Evolutionary conservation across 1,140 invertebrate genomes (phyloP), one percentile per base, ranked within the genome.

Genomic region (Formica selysi): DNA sequence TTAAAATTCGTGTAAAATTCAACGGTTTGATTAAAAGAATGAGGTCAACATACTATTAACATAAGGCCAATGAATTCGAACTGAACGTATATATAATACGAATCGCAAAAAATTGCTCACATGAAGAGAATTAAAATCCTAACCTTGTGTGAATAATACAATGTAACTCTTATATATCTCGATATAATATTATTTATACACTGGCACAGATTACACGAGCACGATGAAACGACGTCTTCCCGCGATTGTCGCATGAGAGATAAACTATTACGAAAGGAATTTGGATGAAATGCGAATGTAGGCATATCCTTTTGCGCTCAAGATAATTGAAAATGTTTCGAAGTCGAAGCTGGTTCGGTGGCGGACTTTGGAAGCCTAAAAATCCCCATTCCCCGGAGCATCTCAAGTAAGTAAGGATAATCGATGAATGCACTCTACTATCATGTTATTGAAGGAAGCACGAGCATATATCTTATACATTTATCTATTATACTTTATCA

Each of bases 381-480:
- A 99, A 99, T 96, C 98, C 97, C 73, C 98, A 99, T 96, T 99
- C 99, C 0, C 95, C 99, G 88, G 99, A 99, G 91, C 98, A 99
- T 95, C 96, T 99, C 6, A 99, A 99, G 97, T 99, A 95, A 96
- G 96, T 94, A 80, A 6, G 68, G 51, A 70, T 64, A 10, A 57
- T 29, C n/a, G 29, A 13, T 67, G 1, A 38, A 16, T 68, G 6
- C 36, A 29, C 8, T 51, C 8, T 51, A 16, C 13, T 76, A 16
- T 76, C 26, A 2, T 19, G 22, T 61, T 3, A 76, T 2, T 8
- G 3, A 19, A 38, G 19, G 7, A 36, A 0, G 38, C 29, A 67
- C 57, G 1, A 48, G 19, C 11, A 22, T 61, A 3, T 57, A 32
- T 74, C 22, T 65, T 29, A 76, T 54, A 16, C 2, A 32, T 64